These are phyloP conservation scores for Ennomos fuscantarius DNA, from an alignment of 2,888 invertebrate species.

Conservation along the genomic window DNA sequence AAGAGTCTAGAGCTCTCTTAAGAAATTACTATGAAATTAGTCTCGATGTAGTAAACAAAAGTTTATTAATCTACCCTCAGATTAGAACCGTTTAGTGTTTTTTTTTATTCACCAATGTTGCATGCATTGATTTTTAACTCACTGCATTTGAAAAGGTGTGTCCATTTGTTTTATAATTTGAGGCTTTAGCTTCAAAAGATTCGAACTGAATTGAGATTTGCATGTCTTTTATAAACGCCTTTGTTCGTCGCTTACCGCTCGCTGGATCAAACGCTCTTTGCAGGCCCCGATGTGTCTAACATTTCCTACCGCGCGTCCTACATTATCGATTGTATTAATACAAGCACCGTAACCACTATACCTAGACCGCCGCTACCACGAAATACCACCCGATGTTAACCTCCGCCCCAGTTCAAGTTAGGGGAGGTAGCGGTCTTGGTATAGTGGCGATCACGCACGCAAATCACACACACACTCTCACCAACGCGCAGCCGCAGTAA, in stretches of 20 bases:
- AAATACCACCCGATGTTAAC: slow-evolving; percentile 46
- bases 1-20: no score
- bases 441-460: slow-evolving; percentile 63
- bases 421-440: slow-evolving; percentile 57
- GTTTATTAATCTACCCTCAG: no score
- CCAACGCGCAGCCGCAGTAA: slow-evolving; percentile 73
- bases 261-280: slow-evolving; percentile 56
- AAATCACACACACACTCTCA: slow-evolving; percentile 69
- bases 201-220: background rate
- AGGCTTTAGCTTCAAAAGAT: no score
- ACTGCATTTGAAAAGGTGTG: no score
- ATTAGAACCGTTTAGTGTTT: no score
- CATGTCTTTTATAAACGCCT: slow-evolving; percentile 30
- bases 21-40: no score
- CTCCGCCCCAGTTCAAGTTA: slow-evolving; percentile 25
- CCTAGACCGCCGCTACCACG: slow-evolving; percentile 54
- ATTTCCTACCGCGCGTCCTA: slow-evolving; percentile 74
- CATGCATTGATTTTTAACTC: no score
- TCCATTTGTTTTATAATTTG: no score
- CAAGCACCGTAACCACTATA: slow-evolving; percentile 53
- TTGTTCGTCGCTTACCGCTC: slow-evolving; percentile 43
- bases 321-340: slow-evolving; percentile 82
- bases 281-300: slow-evolving; percentile 76
- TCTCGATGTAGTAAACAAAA: no score
- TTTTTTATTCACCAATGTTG: no score